Evolutionary conservation across 2,888 invertebrate species (phyloP).

Genomic region (Tipula confusa): DNA sequence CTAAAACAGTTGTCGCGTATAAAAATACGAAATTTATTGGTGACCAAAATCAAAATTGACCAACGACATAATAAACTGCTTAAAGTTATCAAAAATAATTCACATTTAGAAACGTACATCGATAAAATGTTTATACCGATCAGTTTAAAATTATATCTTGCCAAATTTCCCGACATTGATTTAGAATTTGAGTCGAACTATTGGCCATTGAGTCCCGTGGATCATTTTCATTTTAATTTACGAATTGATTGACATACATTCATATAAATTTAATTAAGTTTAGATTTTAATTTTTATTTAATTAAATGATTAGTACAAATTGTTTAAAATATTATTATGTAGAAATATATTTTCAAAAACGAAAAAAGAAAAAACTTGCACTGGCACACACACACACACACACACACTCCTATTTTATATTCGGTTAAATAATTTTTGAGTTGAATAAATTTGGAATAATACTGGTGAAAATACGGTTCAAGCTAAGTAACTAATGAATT

Average conservation of each 20-base stretch:
- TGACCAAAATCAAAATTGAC: conserved; percentile 34
- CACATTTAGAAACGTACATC: not conserved
- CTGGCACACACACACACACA: not conserved
- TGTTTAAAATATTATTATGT: not conserved
- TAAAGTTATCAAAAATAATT: conserved; percentile 20
- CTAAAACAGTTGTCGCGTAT: conserved; percentile 45
- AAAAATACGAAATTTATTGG: conserved; percentile 42
- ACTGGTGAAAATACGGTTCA: not conserved
- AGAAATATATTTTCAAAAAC: not conserved
- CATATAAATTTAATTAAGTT: not conserved
- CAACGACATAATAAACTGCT: not conserved
- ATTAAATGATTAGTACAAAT: not conserved
- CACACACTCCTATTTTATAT: too few species aligned
- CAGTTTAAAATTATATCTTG: conserved; percentile 32
- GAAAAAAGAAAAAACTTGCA: too few species aligned
- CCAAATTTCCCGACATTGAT: conserved; percentile 30
- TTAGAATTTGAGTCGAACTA: conserved; percentile 7
- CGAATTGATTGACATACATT: not conserved
- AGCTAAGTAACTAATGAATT: not conserved
- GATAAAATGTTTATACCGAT: conserved; percentile 13
- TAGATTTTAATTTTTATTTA: not conserved
- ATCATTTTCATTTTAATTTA: conserved; percentile 28
- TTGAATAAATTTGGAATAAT: not conserved
- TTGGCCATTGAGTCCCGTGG: not conserved
- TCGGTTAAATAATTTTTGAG: not conserved